Conservation (phyloP, 2,797 vertebrate species). For the Percopsis omiscomaycus region DNA sequence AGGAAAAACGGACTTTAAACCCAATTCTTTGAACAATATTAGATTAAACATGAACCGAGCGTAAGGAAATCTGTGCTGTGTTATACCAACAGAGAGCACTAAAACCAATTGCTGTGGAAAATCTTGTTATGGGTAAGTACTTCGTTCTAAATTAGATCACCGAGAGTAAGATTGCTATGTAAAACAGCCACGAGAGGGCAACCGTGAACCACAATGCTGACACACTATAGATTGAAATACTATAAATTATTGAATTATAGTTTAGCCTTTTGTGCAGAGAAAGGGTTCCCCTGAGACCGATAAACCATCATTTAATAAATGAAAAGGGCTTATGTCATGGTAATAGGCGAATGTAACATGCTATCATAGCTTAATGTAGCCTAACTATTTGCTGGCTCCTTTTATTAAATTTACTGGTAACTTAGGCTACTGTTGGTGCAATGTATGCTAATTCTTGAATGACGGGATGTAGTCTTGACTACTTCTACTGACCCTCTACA, state of each 20-base stretch:
- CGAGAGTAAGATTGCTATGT: neutral
- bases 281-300: slow-evolving; percentile 12
- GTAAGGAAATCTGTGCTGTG: no score
- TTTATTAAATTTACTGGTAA: no score
- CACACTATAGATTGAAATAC: neutral
- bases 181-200: slow-evolving; percentile 50
- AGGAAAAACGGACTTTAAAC: no score
- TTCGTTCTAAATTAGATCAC: neutral
- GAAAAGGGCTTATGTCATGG: neutral
- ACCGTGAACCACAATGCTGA: slow-evolving; percentile 6
- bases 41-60: no score
- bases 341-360: neutral
- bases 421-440: slow-evolving; percentile 11
- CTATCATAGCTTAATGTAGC: neutral
- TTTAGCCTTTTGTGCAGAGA: slow-evolving; percentile 10
- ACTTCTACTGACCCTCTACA: slow-evolving; percentile 43
- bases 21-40: no score
- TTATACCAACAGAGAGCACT: no score
- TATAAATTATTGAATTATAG: slow-evolving; percentile 12
- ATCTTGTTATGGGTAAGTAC: neutral
- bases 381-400: no score
- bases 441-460: slow-evolving; percentile 2
- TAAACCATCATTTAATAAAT: slow-evolving; percentile 5
- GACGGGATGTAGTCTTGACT: slow-evolving; percentile 30
- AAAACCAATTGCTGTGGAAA: no score